Percentiles rank a stretch among this genome's conserved stretches.
Evolutionary conservation across 2,888 invertebrate genomes (phyloP).

Genomic region (Drosophila neoperkinsi): DNA sequence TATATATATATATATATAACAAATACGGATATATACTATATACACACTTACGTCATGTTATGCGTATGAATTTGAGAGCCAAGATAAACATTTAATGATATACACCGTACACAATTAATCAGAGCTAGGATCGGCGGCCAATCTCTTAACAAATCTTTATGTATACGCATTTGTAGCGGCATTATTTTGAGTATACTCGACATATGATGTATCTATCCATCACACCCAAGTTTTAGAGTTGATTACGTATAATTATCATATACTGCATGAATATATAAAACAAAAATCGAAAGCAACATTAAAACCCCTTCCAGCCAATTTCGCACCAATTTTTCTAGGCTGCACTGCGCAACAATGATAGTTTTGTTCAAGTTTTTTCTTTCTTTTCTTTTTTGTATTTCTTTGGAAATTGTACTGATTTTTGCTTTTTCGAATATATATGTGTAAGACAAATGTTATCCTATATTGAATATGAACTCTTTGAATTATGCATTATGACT

Average conservation of each 20-base stretch:
- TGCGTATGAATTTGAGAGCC: slow-evolving; percentile 63
- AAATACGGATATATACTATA: slow-evolving; percentile 34
- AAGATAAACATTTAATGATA: slow-evolving; percentile 60
- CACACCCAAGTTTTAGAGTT: slow-evolving; percentile 14
- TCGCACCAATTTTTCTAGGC: slow-evolving; percentile 17
- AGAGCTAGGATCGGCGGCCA: slow-evolving; percentile 25
- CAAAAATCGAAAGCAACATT: neutral
- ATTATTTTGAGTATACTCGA: slow-evolving; percentile 16
- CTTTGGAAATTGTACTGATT: slow-evolving; percentile 57
- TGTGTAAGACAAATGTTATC: slow-evolving; percentile 51
- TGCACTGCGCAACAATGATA: slow-evolving; percentile 52
- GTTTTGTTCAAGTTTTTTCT: slow-evolving; percentile 40
- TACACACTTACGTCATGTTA: slow-evolving; percentile 50
- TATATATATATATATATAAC: slow-evolving; percentile 46
- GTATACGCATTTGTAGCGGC: slow-evolving; percentile 31
- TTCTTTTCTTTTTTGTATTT: slow-evolving; percentile 30
- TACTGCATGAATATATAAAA: slow-evolving; percentile 5
- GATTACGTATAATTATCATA: slow-evolving; percentile 9
- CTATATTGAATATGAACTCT: slow-evolving; percentile 56
- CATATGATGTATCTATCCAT: slow-evolving; percentile 5
- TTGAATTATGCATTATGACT: slow-evolving; percentile 57
- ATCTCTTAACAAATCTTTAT: slow-evolving; percentile 15
- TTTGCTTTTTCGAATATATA: slow-evolving; percentile 31
- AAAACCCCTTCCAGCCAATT: slow-evolving; percentile 26
- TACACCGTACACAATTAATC: slow-evolving; percentile 19